These are phyloP conservation scores for Andrena minutula DNA, from an alignment of 2,888 invertebrate genomes.

Conservation along the genomic window DNA sequence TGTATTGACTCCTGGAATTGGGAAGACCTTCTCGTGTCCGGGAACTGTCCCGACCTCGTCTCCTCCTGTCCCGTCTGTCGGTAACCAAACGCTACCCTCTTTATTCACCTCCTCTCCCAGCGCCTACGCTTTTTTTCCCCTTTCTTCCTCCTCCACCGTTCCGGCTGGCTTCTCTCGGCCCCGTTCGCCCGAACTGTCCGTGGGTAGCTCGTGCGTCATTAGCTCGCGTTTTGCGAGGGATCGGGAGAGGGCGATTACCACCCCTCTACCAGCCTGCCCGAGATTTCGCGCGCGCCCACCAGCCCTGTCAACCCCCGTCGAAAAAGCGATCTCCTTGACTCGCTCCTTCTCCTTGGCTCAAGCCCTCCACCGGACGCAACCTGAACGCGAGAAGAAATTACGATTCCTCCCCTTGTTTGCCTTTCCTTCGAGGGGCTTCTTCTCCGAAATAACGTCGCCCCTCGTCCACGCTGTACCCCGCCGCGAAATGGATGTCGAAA, in stretches of 20 bases:
- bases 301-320: slow-evolving; percentile 29
- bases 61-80: slow-evolving; percentile 53
- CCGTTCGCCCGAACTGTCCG: slow-evolving; percentile 38
- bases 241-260: neutral
- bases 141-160: slow-evolving; percentile 21
- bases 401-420: slow-evolving; percentile 71
- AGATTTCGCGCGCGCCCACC: slow-evolving; percentile 11
- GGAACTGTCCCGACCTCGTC: slow-evolving; percentile 55
- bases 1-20: slow-evolving; percentile 81
- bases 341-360: slow-evolving; percentile 11
- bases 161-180: slow-evolving; percentile 14
- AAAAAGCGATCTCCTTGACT: slow-evolving; percentile 41
- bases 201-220: slow-evolving; percentile 66
- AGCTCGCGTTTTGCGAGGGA: slow-evolving; percentile 50
- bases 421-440: slow-evolving; percentile 49
- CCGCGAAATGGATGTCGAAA: slow-evolving; percentile 28
- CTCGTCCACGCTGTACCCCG: slow-evolving; percentile 35
- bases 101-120: slow-evolving; percentile 37
- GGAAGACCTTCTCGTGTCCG: slow-evolving; percentile 75
- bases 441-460: slow-evolving; percentile 66
- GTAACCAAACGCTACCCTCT: slow-evolving; percentile 69
- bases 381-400: slow-evolving; percentile 67
- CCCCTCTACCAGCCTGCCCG: slow-evolving; percentile 3
- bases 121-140: neutral
- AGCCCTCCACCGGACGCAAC: neutral